Percentiles rank a stretch among this genome's conserved stretches.
These are phyloP conservation scores for Syrrhaptes paradoxus DNA, from an alignment of 2,113 vertebrate species.

Conservation along the genomic window DNA sequence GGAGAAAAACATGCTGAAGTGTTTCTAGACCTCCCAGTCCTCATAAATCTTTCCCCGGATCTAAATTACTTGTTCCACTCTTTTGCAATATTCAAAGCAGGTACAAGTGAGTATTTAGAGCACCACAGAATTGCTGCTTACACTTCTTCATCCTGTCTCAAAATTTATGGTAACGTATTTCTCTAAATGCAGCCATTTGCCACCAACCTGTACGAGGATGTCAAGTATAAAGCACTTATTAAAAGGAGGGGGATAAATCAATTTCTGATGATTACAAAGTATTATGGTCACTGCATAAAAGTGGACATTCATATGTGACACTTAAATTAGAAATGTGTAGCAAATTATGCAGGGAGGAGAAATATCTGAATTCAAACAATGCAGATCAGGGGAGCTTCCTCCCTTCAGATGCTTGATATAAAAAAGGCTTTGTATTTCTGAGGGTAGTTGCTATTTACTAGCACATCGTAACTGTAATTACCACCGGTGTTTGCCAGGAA, in stretches of 20 bases:
- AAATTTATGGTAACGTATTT: conserved; percentile 33
- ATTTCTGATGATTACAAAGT: not conserved
- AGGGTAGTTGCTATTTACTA: not conserved
- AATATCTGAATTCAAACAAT: conserved; percentile 5
- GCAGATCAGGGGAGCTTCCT: not conserved
- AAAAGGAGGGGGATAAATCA: conserved; percentile 6
- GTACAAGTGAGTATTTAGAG: not conserved
- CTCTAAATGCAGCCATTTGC: conserved; percentile 41
- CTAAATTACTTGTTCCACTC: not conserved
- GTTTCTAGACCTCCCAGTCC: not conserved
- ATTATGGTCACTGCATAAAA: not conserved
- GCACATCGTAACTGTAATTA: not conserved
- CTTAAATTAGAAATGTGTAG: not conserved
- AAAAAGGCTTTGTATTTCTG: not conserved
- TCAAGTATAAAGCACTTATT: conserved; percentile 16
- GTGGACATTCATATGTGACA: not conserved
- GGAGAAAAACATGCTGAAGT: not conserved
- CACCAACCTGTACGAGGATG: not conserved
- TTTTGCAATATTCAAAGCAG: not conserved
- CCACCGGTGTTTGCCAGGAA: not conserved
- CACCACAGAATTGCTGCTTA: not conserved
- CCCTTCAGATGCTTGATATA: not conserved
- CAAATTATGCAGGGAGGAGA: not conserved
- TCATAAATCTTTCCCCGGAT: not conserved
- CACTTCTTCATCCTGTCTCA: not conserved